These are phyloP conservation scores for Spea multiplicata DNA, from an alignment of 2,113 vertebrate genomes.

Conservation along the genomic window DNA sequence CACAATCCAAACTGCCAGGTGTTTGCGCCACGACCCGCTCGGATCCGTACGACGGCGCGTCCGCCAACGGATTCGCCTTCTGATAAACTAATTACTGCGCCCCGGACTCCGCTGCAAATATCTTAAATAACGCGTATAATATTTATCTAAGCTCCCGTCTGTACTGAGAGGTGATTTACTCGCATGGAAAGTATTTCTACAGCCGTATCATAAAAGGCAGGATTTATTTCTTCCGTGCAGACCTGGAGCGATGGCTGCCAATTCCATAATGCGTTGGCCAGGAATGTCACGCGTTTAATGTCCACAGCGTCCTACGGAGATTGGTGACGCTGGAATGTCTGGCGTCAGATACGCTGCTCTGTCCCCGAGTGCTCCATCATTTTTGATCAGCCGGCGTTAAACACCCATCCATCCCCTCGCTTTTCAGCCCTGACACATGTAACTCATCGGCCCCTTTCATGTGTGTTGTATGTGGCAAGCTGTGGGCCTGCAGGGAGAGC, in stretches of 20 bases:
- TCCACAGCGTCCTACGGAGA: not conserved
- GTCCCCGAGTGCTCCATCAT: not conserved
- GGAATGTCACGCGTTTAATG: not conserved
- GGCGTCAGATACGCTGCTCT: not conserved
- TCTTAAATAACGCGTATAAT: not conserved
- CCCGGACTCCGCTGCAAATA: not conserved
- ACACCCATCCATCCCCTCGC: not conserved
- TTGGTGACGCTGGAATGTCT: conserved; percentile 8
- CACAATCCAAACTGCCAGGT: not conserved
- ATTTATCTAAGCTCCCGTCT: not conserved
- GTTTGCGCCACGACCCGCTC: not conserved
- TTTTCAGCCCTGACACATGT: conserved; percentile 1
- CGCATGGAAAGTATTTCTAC: not conserved
- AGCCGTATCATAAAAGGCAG: not conserved
- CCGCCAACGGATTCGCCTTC: not conserved
- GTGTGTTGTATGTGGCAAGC: not conserved
- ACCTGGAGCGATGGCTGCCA: not conserved
- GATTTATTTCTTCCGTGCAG: not conserved
- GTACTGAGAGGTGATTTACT: not conserved
- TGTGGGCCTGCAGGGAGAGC: conserved; percentile 2
- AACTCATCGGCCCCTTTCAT: not conserved
- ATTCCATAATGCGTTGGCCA: not conserved
- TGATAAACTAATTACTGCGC: not conserved
- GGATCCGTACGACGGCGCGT: no score
- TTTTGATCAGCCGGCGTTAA: not conserved